These are phyloP conservation scores for Mactra quadrangularis DNA, from an alignment of 1,140 invertebrate species.

Conservation along the genomic window DNA sequence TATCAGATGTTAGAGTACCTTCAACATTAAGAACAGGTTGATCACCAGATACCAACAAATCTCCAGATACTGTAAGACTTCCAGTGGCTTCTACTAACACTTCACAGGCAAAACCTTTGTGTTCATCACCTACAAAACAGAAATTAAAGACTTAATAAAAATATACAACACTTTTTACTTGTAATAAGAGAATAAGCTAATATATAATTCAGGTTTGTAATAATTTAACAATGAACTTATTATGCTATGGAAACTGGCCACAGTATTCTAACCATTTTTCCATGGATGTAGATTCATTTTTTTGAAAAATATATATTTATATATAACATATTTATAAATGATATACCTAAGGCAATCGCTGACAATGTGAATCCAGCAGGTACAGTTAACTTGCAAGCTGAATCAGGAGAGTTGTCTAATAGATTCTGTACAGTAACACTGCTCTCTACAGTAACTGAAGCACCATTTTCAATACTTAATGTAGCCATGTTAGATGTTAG, in stretches of 20 bases:
- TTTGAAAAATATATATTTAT: too few species aligned
- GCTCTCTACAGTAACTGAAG: conserved; percentile 50
- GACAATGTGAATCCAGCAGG: conserved; percentile 26
- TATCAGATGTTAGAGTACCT: conserved; percentile 56
- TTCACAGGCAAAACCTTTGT: conserved; percentile 44
- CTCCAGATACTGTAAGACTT: conserved; percentile 33
- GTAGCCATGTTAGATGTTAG: conserved; percentile 51
- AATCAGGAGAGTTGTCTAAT: conserved; percentile 14
- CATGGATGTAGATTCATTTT: too few species aligned
- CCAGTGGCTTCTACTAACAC: conserved; percentile 24
- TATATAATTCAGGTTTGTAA: too few species aligned
- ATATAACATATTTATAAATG: too few species aligned
- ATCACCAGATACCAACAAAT: conserved; percentile 56
- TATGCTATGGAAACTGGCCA: too few species aligned
- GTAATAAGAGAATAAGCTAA: too few species aligned
- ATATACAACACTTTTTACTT: too few species aligned
- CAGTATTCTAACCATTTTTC: too few species aligned
- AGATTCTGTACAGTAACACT: conserved; percentile 55
- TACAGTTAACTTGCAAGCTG: conserved; percentile 26
- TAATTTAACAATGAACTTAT: too few species aligned
- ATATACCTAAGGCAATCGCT: conserved; percentile 19
- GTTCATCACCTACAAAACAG: conserved; percentile 34
- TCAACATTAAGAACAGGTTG: conserved; percentile 52
- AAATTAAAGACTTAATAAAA: background rate
- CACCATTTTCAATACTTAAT: conserved; percentile 61